These are phyloP conservation scores for Garrulus glandarius DNA, from an alignment of 2,797 vertebrate species.

Conservation along the genomic window DNA sequence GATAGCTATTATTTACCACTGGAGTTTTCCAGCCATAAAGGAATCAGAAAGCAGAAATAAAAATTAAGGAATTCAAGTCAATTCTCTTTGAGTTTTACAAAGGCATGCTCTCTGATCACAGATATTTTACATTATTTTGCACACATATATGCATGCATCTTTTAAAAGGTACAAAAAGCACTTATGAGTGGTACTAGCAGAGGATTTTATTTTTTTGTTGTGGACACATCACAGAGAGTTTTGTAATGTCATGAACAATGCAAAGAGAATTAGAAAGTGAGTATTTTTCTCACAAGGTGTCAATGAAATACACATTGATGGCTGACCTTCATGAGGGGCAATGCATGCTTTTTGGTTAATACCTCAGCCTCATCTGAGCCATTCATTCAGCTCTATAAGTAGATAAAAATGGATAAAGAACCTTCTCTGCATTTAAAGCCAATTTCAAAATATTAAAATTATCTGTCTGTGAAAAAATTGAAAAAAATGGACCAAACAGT, in stretches of 20 bases:
- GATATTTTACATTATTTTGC: background rate
- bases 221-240: background rate
- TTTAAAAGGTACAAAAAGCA: background rate
- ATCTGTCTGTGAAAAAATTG: background rate
- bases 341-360: background rate
- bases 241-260: background rate
- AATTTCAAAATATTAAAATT: background rate
- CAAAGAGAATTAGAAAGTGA: background rate
- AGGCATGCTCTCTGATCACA: accelerated
- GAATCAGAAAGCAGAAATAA: background rate
- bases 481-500: background rate
- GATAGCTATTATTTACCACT: background rate
- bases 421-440: background rate
- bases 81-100: background rate
- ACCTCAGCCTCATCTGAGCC: background rate
- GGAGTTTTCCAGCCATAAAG: background rate
- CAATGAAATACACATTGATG: background rate
- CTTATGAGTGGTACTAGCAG: background rate
- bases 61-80: background rate
- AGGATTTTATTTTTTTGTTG: background rate
- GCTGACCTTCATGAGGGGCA: background rate
- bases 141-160: background rate
- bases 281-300: background rate
- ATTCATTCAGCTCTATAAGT: background rate
- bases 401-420: background rate